phyloP scores from a whole-genome alignment of 2,888 invertebrate species.

The Mesoligia furuncula region DNA sequence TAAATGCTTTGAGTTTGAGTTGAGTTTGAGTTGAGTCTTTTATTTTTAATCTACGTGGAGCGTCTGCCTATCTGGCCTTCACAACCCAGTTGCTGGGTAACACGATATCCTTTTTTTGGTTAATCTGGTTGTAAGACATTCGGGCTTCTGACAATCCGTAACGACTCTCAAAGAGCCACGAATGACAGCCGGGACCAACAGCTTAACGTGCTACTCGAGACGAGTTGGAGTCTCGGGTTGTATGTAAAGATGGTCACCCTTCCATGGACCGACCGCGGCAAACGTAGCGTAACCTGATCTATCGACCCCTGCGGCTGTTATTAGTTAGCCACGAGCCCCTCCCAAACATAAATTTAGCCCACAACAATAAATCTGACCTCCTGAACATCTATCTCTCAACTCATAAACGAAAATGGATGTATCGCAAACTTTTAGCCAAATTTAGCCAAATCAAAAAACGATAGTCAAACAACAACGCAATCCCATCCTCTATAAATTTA shows the following conservation, averaged over 20 bases:
- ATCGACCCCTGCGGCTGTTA: not conserved
- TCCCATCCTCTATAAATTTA: slow-evolving; percentile 70
- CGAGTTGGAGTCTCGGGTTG: too few species aligned
- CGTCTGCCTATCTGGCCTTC: not conserved
- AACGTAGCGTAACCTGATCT: not conserved
- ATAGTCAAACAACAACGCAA: slow-evolving; percentile 65
- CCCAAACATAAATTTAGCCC: not conserved
- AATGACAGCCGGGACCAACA: too few species aligned
- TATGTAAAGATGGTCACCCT: not conserved
- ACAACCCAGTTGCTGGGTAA: not conserved
- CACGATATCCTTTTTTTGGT: too few species aligned
- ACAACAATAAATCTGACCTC: slow-evolving; percentile 27
- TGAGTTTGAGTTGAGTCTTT: too few species aligned
- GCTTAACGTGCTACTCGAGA: too few species aligned
- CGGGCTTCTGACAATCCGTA: not conserved
- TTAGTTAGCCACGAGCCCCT: not conserved
- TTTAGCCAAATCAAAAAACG: slow-evolving; percentile 50
- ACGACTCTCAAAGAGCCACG: not conserved
- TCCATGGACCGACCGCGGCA: too few species aligned
- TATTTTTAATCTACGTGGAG: too few species aligned
- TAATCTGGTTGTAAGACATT: too few species aligned
- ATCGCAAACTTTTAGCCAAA: slow-evolving; percentile 15
- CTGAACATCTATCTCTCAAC: slow-evolving; percentile 5
- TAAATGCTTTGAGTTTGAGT: too few species aligned
- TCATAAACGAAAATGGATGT: slow-evolving; percentile 24